Conservation (phyloP, 1,140 invertebrate genomes). For the Helicoverpa zea region DNA sequence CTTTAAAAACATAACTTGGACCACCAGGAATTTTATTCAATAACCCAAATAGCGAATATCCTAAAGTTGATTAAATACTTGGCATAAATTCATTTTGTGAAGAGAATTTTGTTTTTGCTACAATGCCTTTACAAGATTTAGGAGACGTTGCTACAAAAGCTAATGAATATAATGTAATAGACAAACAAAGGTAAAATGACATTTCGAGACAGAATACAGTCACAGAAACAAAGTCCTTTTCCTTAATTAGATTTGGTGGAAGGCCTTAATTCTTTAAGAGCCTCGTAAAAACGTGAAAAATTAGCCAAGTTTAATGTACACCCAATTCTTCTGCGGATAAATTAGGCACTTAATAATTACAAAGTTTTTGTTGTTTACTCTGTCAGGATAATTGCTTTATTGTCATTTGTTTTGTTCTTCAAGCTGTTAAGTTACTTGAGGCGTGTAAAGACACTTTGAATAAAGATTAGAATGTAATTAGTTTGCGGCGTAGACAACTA, state of each 20-base stretch:
- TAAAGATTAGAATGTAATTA: background rate
- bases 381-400: slow-evolving; percentile 15
- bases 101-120: slow-evolving; percentile 37
- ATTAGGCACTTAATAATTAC: slow-evolving; percentile 38
- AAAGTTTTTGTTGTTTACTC: slow-evolving; percentile 34
- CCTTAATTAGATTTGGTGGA: slow-evolving; percentile 33
- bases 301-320: slow-evolving; percentile 31
- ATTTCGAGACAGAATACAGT: slow-evolving; percentile 23
- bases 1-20: background rate
- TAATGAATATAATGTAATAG: slow-evolving; percentile 50
- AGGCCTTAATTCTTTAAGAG: slow-evolving; percentile 29
- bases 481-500: background rate
- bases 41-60: background rate
- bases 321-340: slow-evolving; percentile 18
- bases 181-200: slow-evolving; percentile 39
- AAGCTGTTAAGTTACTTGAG: background rate
- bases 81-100: slow-evolving; percentile 41
- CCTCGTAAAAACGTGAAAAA: slow-evolving; percentile 39
- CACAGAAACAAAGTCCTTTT: slow-evolving; percentile 36
- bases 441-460: background rate
- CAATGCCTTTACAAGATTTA: slow-evolving; percentile 37
- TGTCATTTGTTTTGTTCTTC: slow-evolving; percentile 14
- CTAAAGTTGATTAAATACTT: slow-evolving; percentile 39
- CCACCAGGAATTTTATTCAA: slow-evolving; percentile 18
- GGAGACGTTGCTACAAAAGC: slow-evolving; percentile 25